A percentile compares a stretch with the other conserved stretches of the same genome.
phyloP scores from a whole-genome alignment of 92 coral and sea anemone species.

The Blastomussa wellsi region DNA sequence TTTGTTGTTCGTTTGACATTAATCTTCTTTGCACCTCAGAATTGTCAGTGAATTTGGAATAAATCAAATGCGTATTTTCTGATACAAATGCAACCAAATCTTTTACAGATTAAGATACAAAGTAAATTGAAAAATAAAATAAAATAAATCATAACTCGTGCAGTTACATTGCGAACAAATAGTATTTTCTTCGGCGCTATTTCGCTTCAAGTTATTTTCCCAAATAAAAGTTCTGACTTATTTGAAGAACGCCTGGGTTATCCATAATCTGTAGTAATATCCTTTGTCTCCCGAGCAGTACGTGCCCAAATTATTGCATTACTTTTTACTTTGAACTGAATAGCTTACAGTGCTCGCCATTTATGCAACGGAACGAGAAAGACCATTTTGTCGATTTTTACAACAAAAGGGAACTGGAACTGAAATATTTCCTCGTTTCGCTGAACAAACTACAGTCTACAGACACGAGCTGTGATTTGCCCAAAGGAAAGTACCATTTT shows the following conservation, averaged over 20 bases:
- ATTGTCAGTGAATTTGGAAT: neutral
- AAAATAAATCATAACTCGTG: neutral
- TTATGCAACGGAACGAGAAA: too few species aligned
- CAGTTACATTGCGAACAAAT: neutral
- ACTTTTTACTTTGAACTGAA: neutral
- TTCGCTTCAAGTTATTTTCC: neutral
- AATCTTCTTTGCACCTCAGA: neutral
- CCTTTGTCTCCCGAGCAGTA: neutral
- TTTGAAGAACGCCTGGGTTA: neutral
- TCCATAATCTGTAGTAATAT: neutral
- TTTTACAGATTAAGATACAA: neutral
- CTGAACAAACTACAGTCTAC: neutral
- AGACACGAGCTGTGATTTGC: neutral
- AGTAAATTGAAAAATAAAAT: neutral
- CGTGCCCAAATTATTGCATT: neutral
- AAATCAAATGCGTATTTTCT: neutral
- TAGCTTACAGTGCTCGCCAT: neutral
- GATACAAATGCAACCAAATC: neutral
- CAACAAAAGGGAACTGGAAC: neutral
- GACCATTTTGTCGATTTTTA: neutral
- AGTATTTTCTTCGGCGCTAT: neutral
- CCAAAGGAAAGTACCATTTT: neutral
- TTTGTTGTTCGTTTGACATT: neutral
- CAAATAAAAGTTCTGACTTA: neutral
- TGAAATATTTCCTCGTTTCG: neutral